Evolutionary conservation across 2,888 invertebrate genomes (phyloP), one percentile per base, ranked within the genome.

Genomic region (Latheticus oryzae): DNA sequence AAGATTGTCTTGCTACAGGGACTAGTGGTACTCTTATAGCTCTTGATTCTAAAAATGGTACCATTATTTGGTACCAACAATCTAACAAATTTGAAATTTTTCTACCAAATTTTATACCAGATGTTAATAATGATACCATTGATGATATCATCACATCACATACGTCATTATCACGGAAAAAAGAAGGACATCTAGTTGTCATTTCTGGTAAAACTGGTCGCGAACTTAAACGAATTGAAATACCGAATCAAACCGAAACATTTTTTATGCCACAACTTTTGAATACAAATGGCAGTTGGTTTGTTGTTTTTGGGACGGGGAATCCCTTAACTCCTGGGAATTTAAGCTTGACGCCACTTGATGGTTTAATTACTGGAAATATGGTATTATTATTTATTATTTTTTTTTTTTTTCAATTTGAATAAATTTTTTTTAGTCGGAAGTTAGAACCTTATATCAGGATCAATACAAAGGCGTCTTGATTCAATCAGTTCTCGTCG

Each of bases 1-100:
- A 81, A 24, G 93, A 93, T 74, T 93, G 92, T 73, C 75, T 93
- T 38, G 84, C 86, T 17, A 86, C 87, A 5, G 92, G 92, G 12
- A 80, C 87, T 58, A 85, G 87, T 64, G 91, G 90, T 67, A 82
- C 87, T 66, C 79, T 88, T 19, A 82, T 84, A 60, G 85, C 87
- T 1, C 80, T 91, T 3, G 85, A 85, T 76, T 85, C 89, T 0
- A 83, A 81, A 62, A 84, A 86, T 64, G 91, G 92, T 0, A 78
- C 81, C 5, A 74, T 82, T 7, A 77, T 92, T 47, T 92, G 92
- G 92, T 37, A 80, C 19, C 30, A 30, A 32, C 17, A 45, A 9
- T 5, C 62, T 45, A 64, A 65, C 53, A 63, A 82, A 5, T 79
- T 82, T 70, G 84, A 87, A 71, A 79, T 89, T 1, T 91, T 89